Evolutionary conservation across 2,113 vertebrate genomes (phyloP).

Genomic region (Istiophorus platypterus): DNA sequence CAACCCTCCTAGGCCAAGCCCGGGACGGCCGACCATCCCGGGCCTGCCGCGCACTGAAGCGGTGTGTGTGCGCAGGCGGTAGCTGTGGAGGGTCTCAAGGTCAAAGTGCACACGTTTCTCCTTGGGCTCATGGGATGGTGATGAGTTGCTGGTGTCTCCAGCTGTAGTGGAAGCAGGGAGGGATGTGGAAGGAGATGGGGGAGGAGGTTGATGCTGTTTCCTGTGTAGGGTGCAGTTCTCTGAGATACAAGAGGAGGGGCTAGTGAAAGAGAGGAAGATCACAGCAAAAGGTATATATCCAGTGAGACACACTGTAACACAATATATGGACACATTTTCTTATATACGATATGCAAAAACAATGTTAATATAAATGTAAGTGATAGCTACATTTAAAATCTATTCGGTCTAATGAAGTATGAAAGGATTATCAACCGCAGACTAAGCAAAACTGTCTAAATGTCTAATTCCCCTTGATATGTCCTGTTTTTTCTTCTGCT

Average conservation of each 20-base stretch:
- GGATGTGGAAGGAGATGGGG: slow-evolving; percentile 71
- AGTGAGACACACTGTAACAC: slow-evolving; percentile 41
- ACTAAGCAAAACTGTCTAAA: background rate
- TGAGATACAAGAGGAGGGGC: slow-evolving; percentile 84
- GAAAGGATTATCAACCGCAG: background rate
- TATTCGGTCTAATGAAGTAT: too few relatives aligned
- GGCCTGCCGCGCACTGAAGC: slow-evolving; percentile 71
- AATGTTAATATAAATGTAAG: background rate
- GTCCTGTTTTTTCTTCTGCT: background rate
- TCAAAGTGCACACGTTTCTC: slow-evolving; percentile 86
- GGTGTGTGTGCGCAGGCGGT: slow-evolving; percentile 81
- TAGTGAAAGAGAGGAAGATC: slow-evolving; percentile 58
- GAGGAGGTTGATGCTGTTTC: slow-evolving; percentile 78
- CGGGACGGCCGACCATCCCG: slow-evolving; percentile 76
- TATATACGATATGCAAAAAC: background rate
- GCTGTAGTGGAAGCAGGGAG: slow-evolving; percentile 47
- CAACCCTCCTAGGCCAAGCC: slow-evolving; percentile 78
- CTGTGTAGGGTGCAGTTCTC: slow-evolving; percentile 85
- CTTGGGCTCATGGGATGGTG: slow-evolving; percentile 72
- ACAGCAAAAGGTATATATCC: slow-evolving; percentile 35
- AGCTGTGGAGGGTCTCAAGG: slow-evolving; percentile 85
- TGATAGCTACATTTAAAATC: slow-evolving; percentile 1
- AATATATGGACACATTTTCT: slow-evolving; percentile 2
- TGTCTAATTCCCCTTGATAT: slow-evolving; percentile 4
- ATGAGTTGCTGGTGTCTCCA: slow-evolving; percentile 62